Percentiles rank a stretch among this genome's conserved stretches.
Evolutionary conservation across 2,113 vertebrate species (phyloP).

Genomic region (Ictalurus punctatus): DNA sequence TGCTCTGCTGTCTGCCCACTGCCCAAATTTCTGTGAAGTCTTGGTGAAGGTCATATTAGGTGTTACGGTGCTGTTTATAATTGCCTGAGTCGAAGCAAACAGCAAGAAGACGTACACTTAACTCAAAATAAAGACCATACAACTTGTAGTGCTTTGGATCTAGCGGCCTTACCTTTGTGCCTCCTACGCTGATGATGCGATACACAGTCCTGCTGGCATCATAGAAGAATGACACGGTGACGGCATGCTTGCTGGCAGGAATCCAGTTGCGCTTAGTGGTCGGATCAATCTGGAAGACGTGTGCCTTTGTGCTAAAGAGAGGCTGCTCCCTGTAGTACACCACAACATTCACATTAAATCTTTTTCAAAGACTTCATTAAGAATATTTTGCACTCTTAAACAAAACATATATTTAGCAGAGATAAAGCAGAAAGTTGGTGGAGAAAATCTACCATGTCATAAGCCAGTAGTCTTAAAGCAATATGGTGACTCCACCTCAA

Average conservation of each 20-base stretch:
- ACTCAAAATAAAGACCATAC: not conserved
- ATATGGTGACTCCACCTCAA: not conserved
- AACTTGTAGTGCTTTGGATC: not conserved
- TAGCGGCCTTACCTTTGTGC: slow-evolving; percentile 82
- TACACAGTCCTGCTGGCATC: slow-evolving; percentile 87
- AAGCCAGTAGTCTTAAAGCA: not conserved
- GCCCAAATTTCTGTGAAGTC: slow-evolving; percentile 96
- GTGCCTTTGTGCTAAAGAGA: slow-evolving; percentile 91
- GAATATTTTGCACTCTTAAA: not conserved
- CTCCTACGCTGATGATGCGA: slow-evolving; percentile 94
- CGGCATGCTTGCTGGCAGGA: slow-evolving; percentile 90
- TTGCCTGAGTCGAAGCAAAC: slow-evolving; percentile 75
- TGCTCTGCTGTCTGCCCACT: slow-evolving; percentile 94
- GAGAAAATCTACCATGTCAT: not conserved
- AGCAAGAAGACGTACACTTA: not conserved
- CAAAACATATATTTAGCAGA: not conserved
- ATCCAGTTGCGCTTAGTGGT: slow-evolving; percentile 96
- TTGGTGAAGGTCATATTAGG: slow-evolving; percentile 99
- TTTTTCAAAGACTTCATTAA: not conserved
- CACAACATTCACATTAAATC: slow-evolving; percentile 9
- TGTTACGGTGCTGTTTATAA: slow-evolving; percentile 96
- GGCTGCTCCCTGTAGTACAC: slow-evolving; percentile 85
- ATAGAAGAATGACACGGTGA: slow-evolving; percentile 83
- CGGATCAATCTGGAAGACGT: slow-evolving; percentile 97
- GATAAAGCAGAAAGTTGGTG: not conserved